Evolutionary conservation across 2,797 vertebrate species (phyloP), one percentile per base, ranked within the genome.

Genomic region (Micromesistius poutassou): DNA sequence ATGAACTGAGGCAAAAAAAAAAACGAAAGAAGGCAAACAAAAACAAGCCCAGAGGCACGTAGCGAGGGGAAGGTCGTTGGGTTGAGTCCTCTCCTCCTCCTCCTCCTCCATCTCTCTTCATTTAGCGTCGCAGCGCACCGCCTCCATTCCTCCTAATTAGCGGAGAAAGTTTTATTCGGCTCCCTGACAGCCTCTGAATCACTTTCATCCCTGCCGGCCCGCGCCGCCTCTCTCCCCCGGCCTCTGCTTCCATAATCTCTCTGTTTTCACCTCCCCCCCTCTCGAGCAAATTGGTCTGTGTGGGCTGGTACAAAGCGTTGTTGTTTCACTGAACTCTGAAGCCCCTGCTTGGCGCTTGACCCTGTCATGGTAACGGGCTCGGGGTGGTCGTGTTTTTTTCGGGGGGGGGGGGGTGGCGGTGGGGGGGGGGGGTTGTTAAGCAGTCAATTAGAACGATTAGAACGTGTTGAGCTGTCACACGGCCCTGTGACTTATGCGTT

Each of bases 141-240:
- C 74, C 77, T 80, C 68, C 71, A 75, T 80, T 83, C 79, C 70
- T 80, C 28, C 76, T 85, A 83, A 89, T 91, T 87, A 84, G 77
- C 75, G 73, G 71, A 77, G 74, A 78, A 89, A 84, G 50, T 84
- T 83, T 85, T 10, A 74, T 75, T 83, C 74, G 76, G 66, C 22
- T 73, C 77, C 38, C 80, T 74, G 85, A 84, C 76, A 79, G 74
- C 36, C 36, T 78, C 75, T 77, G n/a, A 81, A 85, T 85, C 82
- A 80, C 80, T 87, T 89, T 90, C 46, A 89, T 85, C 82, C 79
- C 72, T 78, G 4, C 73, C 46, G 19, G 12, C 40, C 46, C 46
- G 46, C 4, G 5, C 46, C 5, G 46, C 55, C 1, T 76, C 40
- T 19, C 14, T 1, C 12, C 81, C 70, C 78, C 75, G 70, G 5